A percentile compares a stretch with the other conserved stretches of the same genome.
Conservation (phyloP, 2,797 vertebrate species). For the Diceros bicornis region DNA sequence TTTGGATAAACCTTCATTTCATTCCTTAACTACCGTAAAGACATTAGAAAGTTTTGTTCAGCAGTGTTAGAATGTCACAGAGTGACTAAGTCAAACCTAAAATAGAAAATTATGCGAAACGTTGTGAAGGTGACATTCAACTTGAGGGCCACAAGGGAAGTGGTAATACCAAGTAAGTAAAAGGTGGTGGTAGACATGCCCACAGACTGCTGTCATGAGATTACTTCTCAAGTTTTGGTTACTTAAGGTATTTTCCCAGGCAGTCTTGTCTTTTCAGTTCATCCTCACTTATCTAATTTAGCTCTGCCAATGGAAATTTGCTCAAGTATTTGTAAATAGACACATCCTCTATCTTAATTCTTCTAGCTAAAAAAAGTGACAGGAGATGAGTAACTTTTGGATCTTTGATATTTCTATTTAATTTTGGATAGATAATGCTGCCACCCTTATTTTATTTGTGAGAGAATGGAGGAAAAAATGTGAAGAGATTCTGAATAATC, state of each 20-base stretch:
- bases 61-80: constrained; percentile 58
- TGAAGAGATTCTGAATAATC: background rate
- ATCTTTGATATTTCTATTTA: background rate
- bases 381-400: background rate
- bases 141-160: constrained; percentile 5
- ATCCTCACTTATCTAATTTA: constrained; percentile 17
- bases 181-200: background rate
- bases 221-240: background rate
- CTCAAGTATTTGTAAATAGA: background rate
- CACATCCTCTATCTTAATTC: background rate
- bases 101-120: constrained; percentile 70
- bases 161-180: background rate
- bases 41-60: constrained; percentile 62
- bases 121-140: constrained; percentile 68
- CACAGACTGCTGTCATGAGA: background rate
- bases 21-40: background rate
- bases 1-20: constrained; percentile 69
- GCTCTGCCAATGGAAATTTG: constrained; percentile 39
- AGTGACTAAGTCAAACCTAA: constrained; percentile 61
- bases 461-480: background rate
- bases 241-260: constrained; percentile 22
- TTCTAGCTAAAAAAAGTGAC: background rate
- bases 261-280: background rate
- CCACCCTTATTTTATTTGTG: background rate
- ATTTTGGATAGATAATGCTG: background rate